Evolutionary conservation across 2,113 vertebrate genomes (phyloP).

Genomic region (Herpailurus yagouaroundi): DNA sequence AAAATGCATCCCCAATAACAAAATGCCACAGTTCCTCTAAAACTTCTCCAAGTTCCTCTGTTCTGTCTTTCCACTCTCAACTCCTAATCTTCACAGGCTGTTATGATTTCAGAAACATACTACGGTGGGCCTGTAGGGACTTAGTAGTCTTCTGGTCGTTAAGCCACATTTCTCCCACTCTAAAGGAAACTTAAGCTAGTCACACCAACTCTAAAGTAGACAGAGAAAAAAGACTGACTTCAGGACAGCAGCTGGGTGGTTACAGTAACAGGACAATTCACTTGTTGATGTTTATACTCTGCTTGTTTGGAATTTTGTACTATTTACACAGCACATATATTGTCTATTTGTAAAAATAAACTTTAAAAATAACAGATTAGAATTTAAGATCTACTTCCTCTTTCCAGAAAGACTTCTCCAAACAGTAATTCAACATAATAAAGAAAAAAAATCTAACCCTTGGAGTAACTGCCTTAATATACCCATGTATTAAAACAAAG

Average conservation of each 20-base stretch:
- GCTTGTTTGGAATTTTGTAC: constrained; percentile 12
- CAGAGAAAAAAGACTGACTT: neutral
- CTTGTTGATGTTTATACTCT: neutral
- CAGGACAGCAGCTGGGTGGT: neutral
- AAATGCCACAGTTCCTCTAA: neutral
- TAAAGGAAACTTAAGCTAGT: neutral
- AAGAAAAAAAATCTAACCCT: neutral
- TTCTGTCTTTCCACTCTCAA: neutral
- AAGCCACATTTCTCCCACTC: neutral
- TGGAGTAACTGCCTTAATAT: neutral
- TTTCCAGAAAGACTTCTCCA: neutral
- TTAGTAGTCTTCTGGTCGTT: neutral
- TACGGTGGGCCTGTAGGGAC: neutral
- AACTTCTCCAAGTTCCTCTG: neutral
- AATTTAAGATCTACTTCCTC: neutral
- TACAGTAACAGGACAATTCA: neutral
- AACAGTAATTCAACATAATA: neutral
- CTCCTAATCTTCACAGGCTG: neutral
- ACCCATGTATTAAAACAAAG: neutral
- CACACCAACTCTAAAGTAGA: neutral
- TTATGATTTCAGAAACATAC: neutral
- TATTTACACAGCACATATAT: neutral
- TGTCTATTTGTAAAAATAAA: constrained; percentile 3
- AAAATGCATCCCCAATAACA: neutral
- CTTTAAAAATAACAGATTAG: constrained; percentile 18